Percentiles rank a stretch among this genome's conserved stretches.
Evolutionary conservation across 2,888 invertebrate species (phyloP).

Genomic region (Gymnosoma rotundatum): DNA sequence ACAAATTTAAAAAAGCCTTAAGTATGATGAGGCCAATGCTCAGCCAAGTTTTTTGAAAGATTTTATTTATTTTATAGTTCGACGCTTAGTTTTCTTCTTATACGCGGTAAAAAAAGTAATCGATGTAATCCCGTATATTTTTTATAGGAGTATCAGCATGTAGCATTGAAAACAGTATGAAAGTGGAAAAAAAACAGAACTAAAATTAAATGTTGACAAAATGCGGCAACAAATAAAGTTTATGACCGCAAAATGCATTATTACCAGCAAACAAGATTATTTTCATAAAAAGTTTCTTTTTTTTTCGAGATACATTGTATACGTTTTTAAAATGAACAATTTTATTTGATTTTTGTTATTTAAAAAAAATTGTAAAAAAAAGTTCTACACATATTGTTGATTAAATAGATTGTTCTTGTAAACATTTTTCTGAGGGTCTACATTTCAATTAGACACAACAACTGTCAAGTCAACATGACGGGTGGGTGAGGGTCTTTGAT

Average conservation of each 20-base stretch:
- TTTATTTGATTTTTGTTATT: neutral
- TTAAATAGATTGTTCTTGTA: constrained; percentile 32
- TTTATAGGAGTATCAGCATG: constrained; percentile 19
- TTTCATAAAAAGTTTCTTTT: constrained; percentile 56
- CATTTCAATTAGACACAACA: constrained; percentile 37
- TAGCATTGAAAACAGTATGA: constrained; percentile 41
- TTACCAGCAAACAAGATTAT: constrained; percentile 63
- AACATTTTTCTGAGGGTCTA: constrained; percentile 25
- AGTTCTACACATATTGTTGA: constrained; percentile 25
- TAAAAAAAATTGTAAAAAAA: neutral
- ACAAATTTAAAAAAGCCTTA: too few relatives aligned
- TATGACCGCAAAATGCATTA: constrained; percentile 70
- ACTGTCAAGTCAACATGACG: constrained; percentile 45
- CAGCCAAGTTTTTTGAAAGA: too few relatives aligned
- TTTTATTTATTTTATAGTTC: neutral
- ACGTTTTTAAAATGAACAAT: constrained; percentile 23
- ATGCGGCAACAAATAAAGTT: constrained; percentile 71
- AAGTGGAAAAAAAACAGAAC: constrained; percentile 21
- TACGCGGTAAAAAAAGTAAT: constrained; percentile 2
- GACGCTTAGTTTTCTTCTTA: neutral
- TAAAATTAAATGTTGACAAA: constrained; percentile 68
- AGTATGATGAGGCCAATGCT: too few relatives aligned
- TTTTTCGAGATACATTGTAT: neutral
- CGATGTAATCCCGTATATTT: constrained; percentile 1
- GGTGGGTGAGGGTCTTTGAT: constrained; percentile 41